These are phyloP conservation scores for Perdita meconis DNA, from an alignment of 2,888 invertebrate genomes.

Conservation along the genomic window DNA sequence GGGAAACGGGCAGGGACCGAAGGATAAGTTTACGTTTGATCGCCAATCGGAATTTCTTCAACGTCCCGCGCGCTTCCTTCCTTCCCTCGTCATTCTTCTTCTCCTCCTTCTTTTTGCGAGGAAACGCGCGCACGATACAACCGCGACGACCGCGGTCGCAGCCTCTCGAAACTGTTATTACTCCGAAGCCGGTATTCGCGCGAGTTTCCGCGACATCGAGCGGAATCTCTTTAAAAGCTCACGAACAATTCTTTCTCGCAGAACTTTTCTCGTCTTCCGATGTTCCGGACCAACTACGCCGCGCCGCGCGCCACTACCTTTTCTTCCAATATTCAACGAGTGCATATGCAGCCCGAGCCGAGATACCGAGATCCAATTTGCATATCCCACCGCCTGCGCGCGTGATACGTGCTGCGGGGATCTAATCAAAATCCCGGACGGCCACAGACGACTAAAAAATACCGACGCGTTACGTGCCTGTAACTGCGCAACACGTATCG, in stretches of 20 bases:
- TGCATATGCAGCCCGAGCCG: conserved; percentile 18
- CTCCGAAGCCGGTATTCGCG: not conserved
- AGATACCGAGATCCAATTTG: conserved; percentile 54
- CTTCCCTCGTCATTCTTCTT: too few relatives aligned
- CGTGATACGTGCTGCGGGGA: conserved; percentile 24
- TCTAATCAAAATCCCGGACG: conserved; percentile 36
- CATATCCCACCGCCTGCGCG: conserved; percentile 21
- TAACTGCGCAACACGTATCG: too few relatives aligned
- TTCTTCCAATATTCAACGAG: conserved; percentile 49
- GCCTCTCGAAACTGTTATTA: conserved; percentile 15
- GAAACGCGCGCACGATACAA: not conserved
- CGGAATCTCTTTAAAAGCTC: conserved; percentile 40
- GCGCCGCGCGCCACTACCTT: conserved; percentile 14
- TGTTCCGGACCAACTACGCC: conserved; percentile 19
- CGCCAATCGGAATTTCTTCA: too few relatives aligned
- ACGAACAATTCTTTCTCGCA: conserved; percentile 29
- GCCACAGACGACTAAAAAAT: conserved; percentile 10
- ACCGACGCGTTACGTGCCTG: too few relatives aligned
- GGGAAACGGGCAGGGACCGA: too few relatives aligned
- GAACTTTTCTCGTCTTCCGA: conserved; percentile 25
- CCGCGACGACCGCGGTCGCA: not conserved
- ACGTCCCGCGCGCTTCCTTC: too few relatives aligned
- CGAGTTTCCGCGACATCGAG: conserved; percentile 21
- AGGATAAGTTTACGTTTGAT: too few relatives aligned
- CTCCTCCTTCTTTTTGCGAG: not conserved